phyloP scores from a whole-genome alignment of 2,113 vertebrate species.

The Chelonoidis abingdonii region DNA sequence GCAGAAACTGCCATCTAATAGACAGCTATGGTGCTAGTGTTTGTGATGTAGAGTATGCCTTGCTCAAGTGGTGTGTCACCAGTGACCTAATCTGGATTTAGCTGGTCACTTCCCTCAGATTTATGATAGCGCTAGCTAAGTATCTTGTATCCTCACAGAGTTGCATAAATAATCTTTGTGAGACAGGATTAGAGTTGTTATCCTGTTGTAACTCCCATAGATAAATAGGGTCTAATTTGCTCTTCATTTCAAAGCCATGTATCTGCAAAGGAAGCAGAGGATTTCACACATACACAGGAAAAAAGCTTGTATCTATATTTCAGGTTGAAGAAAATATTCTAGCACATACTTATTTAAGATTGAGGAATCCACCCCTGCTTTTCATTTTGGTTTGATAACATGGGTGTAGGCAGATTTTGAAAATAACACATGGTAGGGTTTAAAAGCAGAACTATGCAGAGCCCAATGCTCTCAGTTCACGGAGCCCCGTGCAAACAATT shows the following conservation, averaged over 20 bases:
- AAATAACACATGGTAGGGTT: neutral
- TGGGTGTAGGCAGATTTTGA: neutral
- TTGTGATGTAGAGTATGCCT: neutral
- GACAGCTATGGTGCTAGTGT: neutral
- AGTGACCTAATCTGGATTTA: neutral
- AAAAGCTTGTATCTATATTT: neutral
- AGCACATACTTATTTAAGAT: neutral
- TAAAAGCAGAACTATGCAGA: neutral
- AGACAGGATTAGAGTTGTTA: neutral
- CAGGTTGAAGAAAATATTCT: neutral
- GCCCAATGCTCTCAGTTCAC: neutral
- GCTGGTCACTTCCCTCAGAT: neutral
- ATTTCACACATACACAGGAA: neutral
- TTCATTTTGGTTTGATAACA: neutral
- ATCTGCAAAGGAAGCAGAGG: neutral
- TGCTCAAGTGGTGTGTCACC: neutral
- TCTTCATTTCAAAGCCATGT: neutral
- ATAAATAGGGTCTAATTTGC: neutral
- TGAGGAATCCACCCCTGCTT: neutral
- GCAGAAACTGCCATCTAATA: neutral
- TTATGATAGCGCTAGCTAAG: neutral
- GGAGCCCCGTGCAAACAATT: neutral
- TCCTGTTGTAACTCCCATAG: neutral
- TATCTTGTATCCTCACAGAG: neutral
- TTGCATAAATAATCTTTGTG: neutral